Percentiles rank a stretch among this genome's conserved stretches.
phyloP scores from a whole-genome alignment of 1,140 invertebrate species.

The Phenacoccus solenopsis region DNA sequence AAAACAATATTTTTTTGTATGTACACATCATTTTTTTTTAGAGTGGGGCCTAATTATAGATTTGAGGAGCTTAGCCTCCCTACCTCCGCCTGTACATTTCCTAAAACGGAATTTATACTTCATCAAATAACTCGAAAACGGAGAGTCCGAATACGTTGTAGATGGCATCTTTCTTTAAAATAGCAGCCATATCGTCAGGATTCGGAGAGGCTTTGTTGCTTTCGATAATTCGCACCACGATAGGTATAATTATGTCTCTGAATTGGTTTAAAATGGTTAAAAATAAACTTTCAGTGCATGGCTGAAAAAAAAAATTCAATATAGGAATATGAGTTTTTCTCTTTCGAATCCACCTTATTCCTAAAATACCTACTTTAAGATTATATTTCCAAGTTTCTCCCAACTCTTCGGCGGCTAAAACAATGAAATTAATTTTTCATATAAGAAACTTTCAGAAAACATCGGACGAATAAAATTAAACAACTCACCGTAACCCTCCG shows the following conservation, averaged over 20 bases:
- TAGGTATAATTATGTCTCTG: constrained; percentile 49
- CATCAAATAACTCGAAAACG: constrained; percentile 84
- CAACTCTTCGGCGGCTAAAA: constrained; percentile 60
- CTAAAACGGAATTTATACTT: constrained; percentile 53
- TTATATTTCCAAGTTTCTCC: constrained; percentile 88
- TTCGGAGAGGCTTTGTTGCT: constrained; percentile 46
- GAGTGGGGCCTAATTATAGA: neutral
- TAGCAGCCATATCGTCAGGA: constrained; percentile 54
- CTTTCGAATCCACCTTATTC: neutral
- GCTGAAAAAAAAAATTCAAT: constrained; percentile 40
- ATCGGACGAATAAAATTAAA: constrained; percentile 10
- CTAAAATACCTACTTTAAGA: constrained; percentile 54
- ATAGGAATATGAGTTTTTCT: neutral
- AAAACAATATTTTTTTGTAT: no score
- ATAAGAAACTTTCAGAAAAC: no score
- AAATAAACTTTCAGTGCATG: constrained; percentile 77
- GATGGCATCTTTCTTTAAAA: constrained; percentile 84
- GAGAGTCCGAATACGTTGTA: constrained; percentile 83
- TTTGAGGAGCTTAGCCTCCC: neutral
- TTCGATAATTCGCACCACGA: constrained; percentile 59
- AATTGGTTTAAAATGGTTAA: constrained; percentile 71
- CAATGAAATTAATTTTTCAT: neutral
- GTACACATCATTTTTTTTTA: neutral
- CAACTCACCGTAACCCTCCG: constrained; percentile 70
- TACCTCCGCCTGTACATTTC: neutral